These are phyloP conservation scores for Selenia dentaria DNA, from an alignment of 2,888 invertebrate species.

Conservation along the genomic window DNA sequence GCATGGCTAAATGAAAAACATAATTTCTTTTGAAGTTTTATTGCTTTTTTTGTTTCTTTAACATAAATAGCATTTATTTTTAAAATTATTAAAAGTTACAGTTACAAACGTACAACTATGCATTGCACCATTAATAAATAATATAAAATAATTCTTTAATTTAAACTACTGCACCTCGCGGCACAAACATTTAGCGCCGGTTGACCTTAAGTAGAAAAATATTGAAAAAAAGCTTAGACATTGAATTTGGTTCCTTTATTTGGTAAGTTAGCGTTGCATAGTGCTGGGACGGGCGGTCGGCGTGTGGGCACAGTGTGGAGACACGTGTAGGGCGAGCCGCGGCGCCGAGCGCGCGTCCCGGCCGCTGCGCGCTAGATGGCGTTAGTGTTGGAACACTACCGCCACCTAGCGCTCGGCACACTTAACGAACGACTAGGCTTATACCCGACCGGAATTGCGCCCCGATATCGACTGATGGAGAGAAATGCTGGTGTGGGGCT, in stretches of 20 bases:
- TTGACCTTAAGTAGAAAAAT: slow-evolving; percentile 74
- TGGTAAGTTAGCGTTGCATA: slow-evolving; percentile 69
- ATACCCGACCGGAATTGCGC: slow-evolving; percentile 81
- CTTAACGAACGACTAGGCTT: slow-evolving; percentile 81
- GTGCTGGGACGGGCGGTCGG: slow-evolving; percentile 72
- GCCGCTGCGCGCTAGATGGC: slow-evolving; percentile 41
- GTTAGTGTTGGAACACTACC: slow-evolving; percentile 42
- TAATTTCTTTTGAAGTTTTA: slow-evolving; percentile 77
- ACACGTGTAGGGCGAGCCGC: slow-evolving; percentile 78
- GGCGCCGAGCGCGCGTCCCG: slow-evolving; percentile 76
- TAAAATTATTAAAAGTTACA: slow-evolving; percentile 79
- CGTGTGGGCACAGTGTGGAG: slow-evolving; percentile 68
- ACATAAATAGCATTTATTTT: slow-evolving; percentile 84
- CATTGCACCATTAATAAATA: slow-evolving; percentile 82
- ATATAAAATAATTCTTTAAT: slow-evolving; percentile 79
- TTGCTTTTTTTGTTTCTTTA: slow-evolving; percentile 81
- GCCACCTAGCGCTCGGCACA: slow-evolving; percentile 58
- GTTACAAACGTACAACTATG: slow-evolving; percentile 79
- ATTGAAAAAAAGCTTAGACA: slow-evolving; percentile 73
- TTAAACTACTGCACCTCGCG: slow-evolving; percentile 72
- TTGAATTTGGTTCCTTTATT: slow-evolving; percentile 79
- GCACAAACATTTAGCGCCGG: slow-evolving; percentile 66
- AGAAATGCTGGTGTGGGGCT: slow-evolving; percentile 76
- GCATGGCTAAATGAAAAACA: slow-evolving; percentile 55
- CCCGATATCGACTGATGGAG: slow-evolving; percentile 64